A percentile compares a stretch with the other conserved stretches of the same genome.
These are phyloP conservation scores for Yoshiicerus persimilis DNA, from an alignment of 1,140 invertebrate species.

Conservation along the genomic window DNA sequence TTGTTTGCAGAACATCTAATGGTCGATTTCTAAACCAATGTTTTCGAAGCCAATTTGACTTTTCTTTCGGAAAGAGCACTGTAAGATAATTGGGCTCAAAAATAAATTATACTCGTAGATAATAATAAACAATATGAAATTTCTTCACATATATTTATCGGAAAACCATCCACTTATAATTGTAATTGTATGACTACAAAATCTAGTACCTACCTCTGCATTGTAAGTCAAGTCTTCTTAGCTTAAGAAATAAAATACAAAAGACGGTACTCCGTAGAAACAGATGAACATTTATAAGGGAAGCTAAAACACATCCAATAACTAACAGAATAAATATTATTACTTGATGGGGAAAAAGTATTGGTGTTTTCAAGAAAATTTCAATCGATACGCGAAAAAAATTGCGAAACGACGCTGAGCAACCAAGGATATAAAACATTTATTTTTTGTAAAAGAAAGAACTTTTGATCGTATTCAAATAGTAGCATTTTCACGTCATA, in stretches of 20 bases:
- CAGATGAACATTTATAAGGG: background rate
- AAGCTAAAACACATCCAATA: background rate
- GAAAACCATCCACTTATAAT: too few relatives aligned
- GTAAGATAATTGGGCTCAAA: background rate
- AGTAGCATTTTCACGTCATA: background rate
- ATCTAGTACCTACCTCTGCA: background rate
- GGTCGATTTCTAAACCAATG: background rate
- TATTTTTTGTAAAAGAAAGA: background rate
- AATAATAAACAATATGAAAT: too few relatives aligned
- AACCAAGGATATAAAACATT: background rate
- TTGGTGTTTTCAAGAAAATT: background rate
- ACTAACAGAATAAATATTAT: background rate
- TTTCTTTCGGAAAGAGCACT: background rate
- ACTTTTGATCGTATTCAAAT: background rate
- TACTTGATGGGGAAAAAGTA: background rate
- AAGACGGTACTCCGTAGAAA: background rate
- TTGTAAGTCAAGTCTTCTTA: background rate
- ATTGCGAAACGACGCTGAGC: background rate
- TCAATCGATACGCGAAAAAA: background rate
- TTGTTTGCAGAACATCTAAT: background rate
- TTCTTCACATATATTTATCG: too few relatives aligned
- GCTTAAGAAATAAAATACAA: background rate
- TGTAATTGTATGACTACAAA: background rate
- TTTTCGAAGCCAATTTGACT: too few relatives aligned
- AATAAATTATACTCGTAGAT: too few relatives aligned